phyloP scores from a whole-genome alignment of 2,797 vertebrate genomes.

The Chrosomus eos region DNA sequence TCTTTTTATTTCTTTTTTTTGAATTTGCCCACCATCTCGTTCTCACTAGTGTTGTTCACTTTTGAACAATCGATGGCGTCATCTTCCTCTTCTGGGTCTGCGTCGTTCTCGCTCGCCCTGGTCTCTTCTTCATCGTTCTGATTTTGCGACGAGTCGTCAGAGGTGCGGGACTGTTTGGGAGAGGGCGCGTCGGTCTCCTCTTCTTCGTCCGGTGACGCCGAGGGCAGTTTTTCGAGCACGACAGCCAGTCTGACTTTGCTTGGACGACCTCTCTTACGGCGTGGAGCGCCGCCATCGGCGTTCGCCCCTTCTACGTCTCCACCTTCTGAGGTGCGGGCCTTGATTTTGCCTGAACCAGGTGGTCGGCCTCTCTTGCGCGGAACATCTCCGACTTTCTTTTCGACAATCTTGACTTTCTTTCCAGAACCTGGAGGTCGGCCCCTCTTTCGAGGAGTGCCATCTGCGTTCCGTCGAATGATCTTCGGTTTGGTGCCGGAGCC shows the following conservation, averaged over 20 bases:
- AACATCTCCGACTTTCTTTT: not conserved
- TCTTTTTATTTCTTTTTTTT: slow-evolving; percentile 50
- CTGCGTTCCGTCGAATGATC: not conserved
- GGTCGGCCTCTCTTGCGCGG: slow-evolving; percentile 68
- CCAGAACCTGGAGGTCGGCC: slow-evolving; percentile 62
- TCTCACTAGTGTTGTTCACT: slow-evolving; percentile 23
- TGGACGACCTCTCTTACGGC: slow-evolving; percentile 53
- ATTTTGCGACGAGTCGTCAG: slow-evolving; percentile 37
- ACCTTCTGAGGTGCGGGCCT: not conserved
- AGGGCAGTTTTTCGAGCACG: slow-evolving; percentile 14
- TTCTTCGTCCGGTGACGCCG: slow-evolving; percentile 2
- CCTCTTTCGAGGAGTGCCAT: slow-evolving; percentile 61
- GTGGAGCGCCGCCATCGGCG: not conserved
- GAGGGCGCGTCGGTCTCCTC: slow-evolving; percentile 1
- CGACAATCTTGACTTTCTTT: slow-evolving; percentile 21
- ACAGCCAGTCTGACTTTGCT: slow-evolving; percentile 40
- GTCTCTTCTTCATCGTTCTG: slow-evolving; percentile 5
- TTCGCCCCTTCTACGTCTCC: not conserved
- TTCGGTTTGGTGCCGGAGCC: slow-evolving; percentile 58
- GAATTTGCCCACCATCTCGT: slow-evolving; percentile 48
- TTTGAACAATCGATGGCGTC: slow-evolving; percentile 16
- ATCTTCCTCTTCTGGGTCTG: not conserved
- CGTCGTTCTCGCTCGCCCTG: slow-evolving; percentile 30
- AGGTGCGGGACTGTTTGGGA: slow-evolving; percentile 58
- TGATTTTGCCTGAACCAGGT: slow-evolving; percentile 35